Percentiles rank a stretch among this genome's conserved stretches.
Evolutionary conservation across 2,113 vertebrate species (phyloP).

Genomic region (Lasiurus borealis): DNA sequence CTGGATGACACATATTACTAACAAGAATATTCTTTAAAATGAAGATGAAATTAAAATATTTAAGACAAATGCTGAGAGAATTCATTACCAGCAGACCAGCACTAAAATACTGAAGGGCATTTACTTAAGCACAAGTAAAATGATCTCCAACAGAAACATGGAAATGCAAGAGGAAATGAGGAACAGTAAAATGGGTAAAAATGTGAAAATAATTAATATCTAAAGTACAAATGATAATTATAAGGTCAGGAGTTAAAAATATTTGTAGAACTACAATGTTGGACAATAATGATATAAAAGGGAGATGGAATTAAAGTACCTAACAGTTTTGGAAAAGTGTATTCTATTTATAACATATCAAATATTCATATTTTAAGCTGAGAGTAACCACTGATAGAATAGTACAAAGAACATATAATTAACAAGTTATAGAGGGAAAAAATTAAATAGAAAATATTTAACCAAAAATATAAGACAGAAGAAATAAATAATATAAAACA

Average conservation of each 20-base stretch:
- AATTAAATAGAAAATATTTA: constrained; percentile 14
- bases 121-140: constrained; percentile 11
- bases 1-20: not conserved
- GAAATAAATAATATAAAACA: not conserved
- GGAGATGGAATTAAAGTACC: not conserved
- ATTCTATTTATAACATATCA: not conserved
- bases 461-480: not conserved
- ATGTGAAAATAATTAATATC: not conserved
- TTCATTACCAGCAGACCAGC: not conserved
- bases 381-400: not conserved
- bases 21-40: constrained; percentile 6
- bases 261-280: constrained; percentile 15
- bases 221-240: not conserved
- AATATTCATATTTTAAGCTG: not conserved
- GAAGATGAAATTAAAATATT: constrained; percentile 17
- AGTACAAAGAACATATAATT: not conserved
- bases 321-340: not conserved
- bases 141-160: not conserved
- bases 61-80: constrained; percentile 4
- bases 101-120: not conserved
- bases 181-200: not conserved
- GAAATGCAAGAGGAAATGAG: not conserved
- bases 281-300: not conserved
- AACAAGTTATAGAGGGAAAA: not conserved
- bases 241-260: not conserved